Evolutionary conservation across 2,888 invertebrate genomes (phyloP), one percentile per base, ranked within the genome.

Genomic region (Eueremaeus valkanovi): DNA sequence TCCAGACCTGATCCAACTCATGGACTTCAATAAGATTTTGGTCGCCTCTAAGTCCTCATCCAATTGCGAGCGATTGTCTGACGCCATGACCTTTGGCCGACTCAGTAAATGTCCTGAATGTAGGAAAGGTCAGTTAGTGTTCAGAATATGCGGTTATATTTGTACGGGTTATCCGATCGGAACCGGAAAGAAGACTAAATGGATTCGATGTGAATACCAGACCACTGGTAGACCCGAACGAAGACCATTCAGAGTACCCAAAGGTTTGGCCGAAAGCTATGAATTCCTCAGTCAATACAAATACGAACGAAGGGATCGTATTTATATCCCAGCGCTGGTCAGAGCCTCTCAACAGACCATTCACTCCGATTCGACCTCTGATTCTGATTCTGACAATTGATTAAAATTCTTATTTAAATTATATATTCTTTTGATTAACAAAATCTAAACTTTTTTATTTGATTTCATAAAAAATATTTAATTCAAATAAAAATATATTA

Each of bases 1-100:
- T 80, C 80, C 82, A 0, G 87, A 92, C 21, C 84, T 93, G 75
- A 83, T 85, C 29, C 82, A 84, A 0, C 82, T 97, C 40, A 85
- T 97, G 27, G 87, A 89, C 78, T 81, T 83, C 18, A 98, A 98
- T 82, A 82, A 86, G 0, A 42, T 75, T 21, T 85, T 87, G 58
- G 82, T 91, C 73, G 88, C 90, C 0, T 33, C 61, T 16, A 31
- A 18, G 31, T 72, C n/a, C 11, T 21, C 33, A 9, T 36, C 42
- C 29, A 74, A 75, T 42, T 55, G 21, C 16, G 76, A 76, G 24
- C 33, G 58, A 27, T 13, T 66, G 6, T 87, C 92, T 13, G 98
- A 99, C 84, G 86, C 89, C 42, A 90, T 98, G 88, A 87, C 90
- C 0, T 99, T 98, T 85, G 99, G 98, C 40, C 88, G 89, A 1